Base-by-base conservation (phyloP, 2,888 invertebrate species). In the Teleiodes luculella region DNA sequence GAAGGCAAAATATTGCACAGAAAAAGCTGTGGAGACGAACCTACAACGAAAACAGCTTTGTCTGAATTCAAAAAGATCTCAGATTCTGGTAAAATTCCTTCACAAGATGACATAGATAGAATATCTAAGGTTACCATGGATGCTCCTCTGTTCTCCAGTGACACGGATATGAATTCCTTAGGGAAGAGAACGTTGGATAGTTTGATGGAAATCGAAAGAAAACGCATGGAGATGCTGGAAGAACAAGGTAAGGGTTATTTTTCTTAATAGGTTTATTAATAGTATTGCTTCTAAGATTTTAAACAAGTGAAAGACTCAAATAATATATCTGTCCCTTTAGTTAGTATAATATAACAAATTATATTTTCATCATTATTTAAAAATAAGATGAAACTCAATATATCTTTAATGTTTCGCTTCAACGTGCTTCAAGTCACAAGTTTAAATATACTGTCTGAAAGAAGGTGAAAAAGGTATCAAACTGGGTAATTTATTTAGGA, bases 111-210 rank as follows among this genome's bases (percentile, higher is more conserved):
- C 73, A 95, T 96, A 56, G 96, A 96, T 76, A 91, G 96, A 65
- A 96, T 97, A 72, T 95, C 95, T n/a, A 94, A 95, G 78, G 94
- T 96, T n/a, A 96, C 96, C 0, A 93, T 93, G 13, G 94, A 95
- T 74, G 95, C 96, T 1, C 96, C 96, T 3, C 93, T 96, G 56
- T 86, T 94, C 54, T 91, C 93, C 3, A 92, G 92, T 53, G 92
- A 93, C 65, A 92, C 93, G 0, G 92, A 94, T 58, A 92, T 91
- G 68, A 88, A 88, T 49, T 93, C 94, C 2, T 81, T 94, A 41
- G 94, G 95, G 14, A 93, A 94, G 57, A 93, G 95, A 71, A 95
- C 96, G 0, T 91, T 96, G 63, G 96, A 96, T 66, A 97, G 97
- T 64, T 90, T 97, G 56, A 94, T 94, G 86, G 97, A 97, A 85